Base-by-base conservation (phyloP, 2,888 invertebrate genomes). In the Cenopis cana region DNA sequence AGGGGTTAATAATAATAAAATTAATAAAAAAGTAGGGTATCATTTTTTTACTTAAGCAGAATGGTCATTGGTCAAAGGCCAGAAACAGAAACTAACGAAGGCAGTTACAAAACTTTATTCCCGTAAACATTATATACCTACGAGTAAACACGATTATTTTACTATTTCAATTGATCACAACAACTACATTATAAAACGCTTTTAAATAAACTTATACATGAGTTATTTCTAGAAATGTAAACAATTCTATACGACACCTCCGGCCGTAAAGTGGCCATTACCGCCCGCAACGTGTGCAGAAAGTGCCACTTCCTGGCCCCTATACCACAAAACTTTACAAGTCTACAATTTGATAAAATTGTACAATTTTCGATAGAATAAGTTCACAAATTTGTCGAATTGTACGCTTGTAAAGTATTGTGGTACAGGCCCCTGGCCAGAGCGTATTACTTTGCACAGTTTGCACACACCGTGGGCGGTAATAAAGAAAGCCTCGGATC, bases 41-140 rank as follows among this genome's bases (percentile, higher is more conserved):
- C n/a, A n/a, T n/a, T n/a, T n/a, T n/a, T n/a, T n/a, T n/a, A n/a
- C n/a, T n/a, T n/a, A n/a, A n/a, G n/a, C n/a, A 29, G 5, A 29
- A 5, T 29, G 29, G 29, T 29, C 5, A 29, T 29, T 33, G 33
- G 46, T 14, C 46, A 46, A 46, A n/a, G 6, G n/a, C 8, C 46
- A n/a, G 46, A n/a, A 46, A 46, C 41, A 4, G 8, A 46, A 46
- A 46, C 46, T 5, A 36, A 68, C 72, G 67, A 55, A 36, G 9
- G 74, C 78, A 72, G 75, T 82, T 86, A 85, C 82, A 88, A 87
- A 86, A 84, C 77, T 83, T 82, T 82, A 85, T 83, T 82, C 76
- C 79, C 75, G 77, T 80, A 79, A 82, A 82, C 82, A 33, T 56
- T 17, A 18, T 36, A 18, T 10, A n/a, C 11, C 10, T 69, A 29